Percentiles rank a stretch among this genome's conserved stretches.
phyloP scores from a whole-genome alignment of 92 coral and sea anemone genomes.

The Pocillopora meandrina region DNA sequence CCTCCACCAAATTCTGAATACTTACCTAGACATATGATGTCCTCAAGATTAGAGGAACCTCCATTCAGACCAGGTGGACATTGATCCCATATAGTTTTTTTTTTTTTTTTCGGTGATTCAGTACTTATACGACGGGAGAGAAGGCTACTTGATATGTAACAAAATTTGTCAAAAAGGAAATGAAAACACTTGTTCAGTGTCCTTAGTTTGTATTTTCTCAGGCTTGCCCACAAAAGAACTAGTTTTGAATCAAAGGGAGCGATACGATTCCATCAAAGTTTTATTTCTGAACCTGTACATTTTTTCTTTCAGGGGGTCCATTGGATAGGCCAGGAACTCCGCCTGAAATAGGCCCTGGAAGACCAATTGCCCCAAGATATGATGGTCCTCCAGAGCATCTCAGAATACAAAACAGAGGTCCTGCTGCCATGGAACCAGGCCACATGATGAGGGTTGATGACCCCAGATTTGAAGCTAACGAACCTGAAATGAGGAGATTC shows the following conservation, averaged over 20 bases:
- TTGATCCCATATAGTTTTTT: no score
- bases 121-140: no score
- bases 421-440: constrained; percentile 50
- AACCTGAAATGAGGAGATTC: constrained; percentile 34
- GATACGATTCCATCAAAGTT: background rate
- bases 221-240: no score
- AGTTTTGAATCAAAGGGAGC: no score
- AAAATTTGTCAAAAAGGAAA: no score
- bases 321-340: constrained; percentile 53
- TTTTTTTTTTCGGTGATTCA: background rate
- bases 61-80: constrained; percentile 16
- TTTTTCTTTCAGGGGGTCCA: constrained; percentile 21
- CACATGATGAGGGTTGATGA: constrained; percentile 41
- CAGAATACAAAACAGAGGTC: constrained; percentile 43
- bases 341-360: constrained; percentile 35
- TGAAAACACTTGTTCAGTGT: no score
- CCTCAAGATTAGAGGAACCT: constrained; percentile 7
- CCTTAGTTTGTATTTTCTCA: no score
- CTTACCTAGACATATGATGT: constrained; percentile 13
- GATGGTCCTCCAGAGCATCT: constrained; percentile 47
- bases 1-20: constrained; percentile 9
- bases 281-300: background rate
- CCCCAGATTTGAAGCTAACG: constrained; percentile 36
- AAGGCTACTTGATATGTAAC: no score
- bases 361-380: constrained; percentile 29